Evolutionary conservation across 2,113 vertebrate species (phyloP).

Genomic region (Tympanuchus pallidicinctus): DNA sequence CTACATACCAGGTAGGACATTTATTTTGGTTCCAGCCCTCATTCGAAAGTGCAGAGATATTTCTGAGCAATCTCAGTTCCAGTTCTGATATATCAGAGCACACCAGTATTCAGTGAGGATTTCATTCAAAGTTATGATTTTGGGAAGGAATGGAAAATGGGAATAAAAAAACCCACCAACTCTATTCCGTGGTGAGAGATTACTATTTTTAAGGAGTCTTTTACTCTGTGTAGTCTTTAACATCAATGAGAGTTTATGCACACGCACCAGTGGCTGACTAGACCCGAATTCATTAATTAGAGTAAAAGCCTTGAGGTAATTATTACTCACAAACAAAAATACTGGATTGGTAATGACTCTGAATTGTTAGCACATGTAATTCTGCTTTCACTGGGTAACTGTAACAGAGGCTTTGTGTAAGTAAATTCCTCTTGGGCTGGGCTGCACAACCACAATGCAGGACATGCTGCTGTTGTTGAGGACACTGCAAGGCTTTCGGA

Average conservation of each 20-base stretch:
- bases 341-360: not conserved
- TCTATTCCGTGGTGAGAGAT: not conserved
- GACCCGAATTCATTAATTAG: not conserved
- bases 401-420: not conserved
- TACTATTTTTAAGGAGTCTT: not conserved
- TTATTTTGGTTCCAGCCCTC: not conserved
- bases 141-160: not conserved
- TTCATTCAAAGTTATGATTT: not conserved
- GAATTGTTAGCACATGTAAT: not conserved
- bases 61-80: not conserved
- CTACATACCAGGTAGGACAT: not conserved
- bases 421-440: not conserved
- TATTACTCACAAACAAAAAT: not conserved
- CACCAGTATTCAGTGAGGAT: not conserved
- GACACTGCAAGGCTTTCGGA: not conserved
- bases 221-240: not conserved
- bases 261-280: not conserved
- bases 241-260: not conserved
- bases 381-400: not conserved
- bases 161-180: not conserved
- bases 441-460: not conserved
- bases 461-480: not conserved
- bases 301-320: slow-evolving; percentile 31
- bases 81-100: not conserved
- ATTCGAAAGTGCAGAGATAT: not conserved